Conservation (phyloP, 1,140 invertebrate genomes). For the Caenorhabditis remanei region DNA sequence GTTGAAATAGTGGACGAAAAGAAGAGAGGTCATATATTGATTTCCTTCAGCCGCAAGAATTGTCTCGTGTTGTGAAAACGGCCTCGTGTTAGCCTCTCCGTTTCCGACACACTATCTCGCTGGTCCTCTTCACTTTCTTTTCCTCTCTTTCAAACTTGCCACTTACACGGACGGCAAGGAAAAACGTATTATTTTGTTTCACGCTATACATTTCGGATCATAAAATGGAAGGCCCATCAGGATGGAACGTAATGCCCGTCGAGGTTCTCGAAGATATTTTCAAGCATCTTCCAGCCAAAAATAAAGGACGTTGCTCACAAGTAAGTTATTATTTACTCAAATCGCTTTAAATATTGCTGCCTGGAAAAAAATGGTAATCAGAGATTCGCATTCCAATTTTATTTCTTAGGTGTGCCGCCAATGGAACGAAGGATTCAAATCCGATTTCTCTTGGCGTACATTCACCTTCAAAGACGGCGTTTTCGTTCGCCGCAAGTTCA, state of each 20-base stretch:
- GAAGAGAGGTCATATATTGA: conserved; percentile 4
- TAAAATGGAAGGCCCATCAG: conserved; percentile 2
- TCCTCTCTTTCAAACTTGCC: conserved; percentile 32
- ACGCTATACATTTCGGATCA: background rate
- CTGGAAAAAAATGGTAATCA: background rate
- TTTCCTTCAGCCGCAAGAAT: background rate
- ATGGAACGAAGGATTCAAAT: conserved; percentile 33
- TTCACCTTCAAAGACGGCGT: conserved; percentile 56
- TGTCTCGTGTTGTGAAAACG: conserved; percentile 49
- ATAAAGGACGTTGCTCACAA: conserved; percentile 55
- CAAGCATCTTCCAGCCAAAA: conserved; percentile 28
- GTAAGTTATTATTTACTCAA: background rate
- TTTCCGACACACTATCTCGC: conserved; percentile 10
- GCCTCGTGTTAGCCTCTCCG: background rate
- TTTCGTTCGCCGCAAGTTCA: conserved; percentile 28
- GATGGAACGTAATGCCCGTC: background rate
- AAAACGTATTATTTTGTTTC: conserved; percentile 50
- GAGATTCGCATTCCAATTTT: background rate
- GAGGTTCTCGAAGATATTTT: conserved; percentile 50
- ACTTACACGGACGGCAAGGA: conserved; percentile 3
- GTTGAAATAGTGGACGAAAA: background rate
- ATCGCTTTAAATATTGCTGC: background rate
- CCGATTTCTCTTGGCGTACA: conserved; percentile 22
- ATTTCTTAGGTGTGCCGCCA: conserved; percentile 29
- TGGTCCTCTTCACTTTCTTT: conserved; percentile 10